These are phyloP conservation scores for Blastobasis lacticolella DNA, from an alignment of 2,888 invertebrate species.

Conservation along the genomic window DNA sequence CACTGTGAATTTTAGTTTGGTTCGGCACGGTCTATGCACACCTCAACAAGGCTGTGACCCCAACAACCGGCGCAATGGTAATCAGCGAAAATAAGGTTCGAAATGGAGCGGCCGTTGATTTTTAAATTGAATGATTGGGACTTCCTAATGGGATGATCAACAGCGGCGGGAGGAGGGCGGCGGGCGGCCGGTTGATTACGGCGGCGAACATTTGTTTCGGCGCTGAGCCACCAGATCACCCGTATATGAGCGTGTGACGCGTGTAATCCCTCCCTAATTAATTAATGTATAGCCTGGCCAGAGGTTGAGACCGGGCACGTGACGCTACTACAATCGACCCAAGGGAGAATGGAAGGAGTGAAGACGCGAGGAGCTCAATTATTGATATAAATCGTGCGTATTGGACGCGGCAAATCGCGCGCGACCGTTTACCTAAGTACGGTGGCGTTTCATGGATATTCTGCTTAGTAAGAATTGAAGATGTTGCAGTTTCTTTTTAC, in stretches of 20 bases:
- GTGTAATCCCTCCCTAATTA: constrained; percentile 33
- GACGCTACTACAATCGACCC: constrained; percentile 19
- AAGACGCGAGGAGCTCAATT: not conserved
- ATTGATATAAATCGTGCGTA: too few relatives aligned
- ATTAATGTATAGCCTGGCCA: constrained; percentile 26
- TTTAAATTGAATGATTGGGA: constrained; percentile 6
- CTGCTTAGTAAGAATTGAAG: too few relatives aligned
- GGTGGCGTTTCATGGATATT: too few relatives aligned
- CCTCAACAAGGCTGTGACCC: too few relatives aligned
- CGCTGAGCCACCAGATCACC: constrained; percentile 25
- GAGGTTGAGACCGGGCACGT: constrained; percentile 18
- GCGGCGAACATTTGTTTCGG: constrained; percentile 5
- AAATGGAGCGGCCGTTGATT: not conserved
- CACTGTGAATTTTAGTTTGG: too few relatives aligned
- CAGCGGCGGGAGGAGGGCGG: not conserved
- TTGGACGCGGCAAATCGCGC: too few relatives aligned
- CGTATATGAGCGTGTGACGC: constrained; percentile 29
- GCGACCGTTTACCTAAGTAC: too few relatives aligned
- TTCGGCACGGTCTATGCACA: too few relatives aligned
- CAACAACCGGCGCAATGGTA: too few relatives aligned
- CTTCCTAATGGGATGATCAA: constrained; percentile 1
- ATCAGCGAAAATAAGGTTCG: not conserved
- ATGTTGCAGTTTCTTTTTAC: too few relatives aligned
- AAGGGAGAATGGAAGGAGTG: constrained; percentile 17
- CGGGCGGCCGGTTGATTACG: constrained; percentile 4